These are phyloP conservation scores for Neoscelio sp. DNA, from an alignment of 2,888 invertebrate species.

Conservation along the genomic window DNA sequence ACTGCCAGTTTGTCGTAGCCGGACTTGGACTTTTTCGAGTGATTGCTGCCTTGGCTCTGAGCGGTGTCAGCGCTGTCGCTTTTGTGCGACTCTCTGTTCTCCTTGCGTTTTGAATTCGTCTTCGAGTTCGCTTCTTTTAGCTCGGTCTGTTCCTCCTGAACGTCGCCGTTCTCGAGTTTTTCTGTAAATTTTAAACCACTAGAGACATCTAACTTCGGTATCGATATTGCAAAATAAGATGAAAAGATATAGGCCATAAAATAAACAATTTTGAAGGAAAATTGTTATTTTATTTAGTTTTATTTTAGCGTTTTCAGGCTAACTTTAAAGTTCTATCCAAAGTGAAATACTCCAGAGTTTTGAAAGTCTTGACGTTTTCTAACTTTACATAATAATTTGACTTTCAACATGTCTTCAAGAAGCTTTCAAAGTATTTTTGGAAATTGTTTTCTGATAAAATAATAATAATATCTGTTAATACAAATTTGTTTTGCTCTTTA, in stretches of 20 bases:
- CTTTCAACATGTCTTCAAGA: too few relatives aligned
- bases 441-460: too few relatives aligned
- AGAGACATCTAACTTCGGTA: neutral
- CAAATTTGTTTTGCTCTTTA: too few relatives aligned
- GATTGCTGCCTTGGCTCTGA: conserved; percentile 85
- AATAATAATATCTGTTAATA: too few relatives aligned
- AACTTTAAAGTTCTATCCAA: neutral
- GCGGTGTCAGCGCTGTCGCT: conserved; percentile 88
- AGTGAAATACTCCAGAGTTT: neutral
- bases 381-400: too few relatives aligned
- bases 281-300: too few relatives aligned
- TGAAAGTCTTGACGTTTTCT: too few relatives aligned
- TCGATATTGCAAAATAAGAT: neutral
- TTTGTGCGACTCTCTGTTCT: conserved; percentile 85
- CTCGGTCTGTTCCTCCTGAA: conserved; percentile 82
- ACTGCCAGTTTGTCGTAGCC: conserved; percentile 91
- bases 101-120: conserved; percentile 76
- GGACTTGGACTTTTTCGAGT: conserved; percentile 86
- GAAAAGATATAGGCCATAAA: too few relatives aligned
- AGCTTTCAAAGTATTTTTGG: too few relatives aligned
- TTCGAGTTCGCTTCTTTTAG: conserved; percentile 82
- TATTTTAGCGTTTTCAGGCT: too few relatives aligned
- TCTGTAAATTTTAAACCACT: conserved; percentile 74
- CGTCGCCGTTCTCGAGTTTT: conserved; percentile 80
- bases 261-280: neutral